Evolutionary conservation across 2,888 invertebrate species (phyloP).

Genomic region (Drosophila gaucha): DNA sequence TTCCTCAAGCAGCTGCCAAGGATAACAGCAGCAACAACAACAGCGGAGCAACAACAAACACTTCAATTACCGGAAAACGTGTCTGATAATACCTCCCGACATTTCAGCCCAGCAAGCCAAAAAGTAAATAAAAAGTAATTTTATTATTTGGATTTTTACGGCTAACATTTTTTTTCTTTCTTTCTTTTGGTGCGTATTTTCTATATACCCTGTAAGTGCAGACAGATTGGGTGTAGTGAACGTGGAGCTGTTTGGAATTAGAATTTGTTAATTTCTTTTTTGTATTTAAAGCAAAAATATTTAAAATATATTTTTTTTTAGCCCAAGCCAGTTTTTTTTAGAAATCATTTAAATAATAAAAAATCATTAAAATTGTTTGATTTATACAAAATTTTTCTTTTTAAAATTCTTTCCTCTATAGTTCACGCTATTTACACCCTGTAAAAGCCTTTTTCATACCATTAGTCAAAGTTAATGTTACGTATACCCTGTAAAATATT

Average conservation of each 20-base stretch:
- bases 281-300: not conserved
- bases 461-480: no score
- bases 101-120: slow-evolving; percentile 42
- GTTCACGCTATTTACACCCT: no score
- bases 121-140: slow-evolving; percentile 76
- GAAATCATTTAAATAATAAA: no score
- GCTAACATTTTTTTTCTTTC: slow-evolving; percentile 26
- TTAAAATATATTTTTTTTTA: no score
- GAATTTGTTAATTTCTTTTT: not conserved
- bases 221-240: not conserved
- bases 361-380: no score
- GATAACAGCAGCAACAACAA: slow-evolving; percentile 23
- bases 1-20: slow-evolving; percentile 60
- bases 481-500: no score
- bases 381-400: no score
- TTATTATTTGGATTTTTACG: slow-evolving; percentile 71
- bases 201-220: not conserved
- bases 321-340: no score
- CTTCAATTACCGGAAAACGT: slow-evolving; percentile 82
- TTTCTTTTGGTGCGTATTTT: slow-evolving; percentile 16
- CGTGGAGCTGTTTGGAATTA: not conserved
- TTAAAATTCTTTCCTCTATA: no score
- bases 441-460: no score
- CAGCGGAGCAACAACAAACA: slow-evolving; percentile 50
- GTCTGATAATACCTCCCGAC: slow-evolving; percentile 74